Conservation (phyloP, 2,797 vertebrate genomes). For the Smutsia gigantea region DNA sequence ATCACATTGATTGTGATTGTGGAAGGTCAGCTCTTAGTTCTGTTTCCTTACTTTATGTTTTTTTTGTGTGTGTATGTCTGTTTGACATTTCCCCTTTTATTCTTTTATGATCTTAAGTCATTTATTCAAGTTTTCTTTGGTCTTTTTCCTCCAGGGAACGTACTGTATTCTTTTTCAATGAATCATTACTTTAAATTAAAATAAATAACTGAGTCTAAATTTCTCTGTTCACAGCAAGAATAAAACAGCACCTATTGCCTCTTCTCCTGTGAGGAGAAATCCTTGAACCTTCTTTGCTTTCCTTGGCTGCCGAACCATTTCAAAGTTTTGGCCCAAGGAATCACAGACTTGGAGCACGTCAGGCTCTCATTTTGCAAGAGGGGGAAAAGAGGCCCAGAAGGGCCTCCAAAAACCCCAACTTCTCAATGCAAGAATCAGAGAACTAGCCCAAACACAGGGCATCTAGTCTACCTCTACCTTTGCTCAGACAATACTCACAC, state of each 20-base stretch:
- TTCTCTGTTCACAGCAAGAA: constrained; percentile 19
- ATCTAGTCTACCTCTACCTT: neutral
- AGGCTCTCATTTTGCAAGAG: neutral
- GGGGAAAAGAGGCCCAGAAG: neutral
- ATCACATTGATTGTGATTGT: neutral
- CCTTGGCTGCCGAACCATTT: neutral
- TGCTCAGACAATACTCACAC: neutral
- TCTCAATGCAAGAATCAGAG: neutral
- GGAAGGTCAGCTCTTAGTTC: neutral
- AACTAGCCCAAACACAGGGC: neutral
- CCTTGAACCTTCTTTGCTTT: neutral
- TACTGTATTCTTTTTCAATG: neutral
- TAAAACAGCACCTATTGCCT: neutral
- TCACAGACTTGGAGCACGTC: neutral
- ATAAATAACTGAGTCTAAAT: neutral
- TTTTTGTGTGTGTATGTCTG: neutral
- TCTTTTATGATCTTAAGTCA: neutral
- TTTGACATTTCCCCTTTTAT: neutral
- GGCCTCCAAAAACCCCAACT: neutral
- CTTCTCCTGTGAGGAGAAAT: neutral
- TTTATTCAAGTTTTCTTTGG: constrained; percentile 27
- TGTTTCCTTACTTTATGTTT: neutral
- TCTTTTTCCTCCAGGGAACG: neutral
- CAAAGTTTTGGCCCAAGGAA: constrained; percentile 18
- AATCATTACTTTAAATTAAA: constrained; percentile 42